These are phyloP conservation scores for Grus americana DNA, from an alignment of 2,113 vertebrate genomes.

Conservation along the genomic window DNA sequence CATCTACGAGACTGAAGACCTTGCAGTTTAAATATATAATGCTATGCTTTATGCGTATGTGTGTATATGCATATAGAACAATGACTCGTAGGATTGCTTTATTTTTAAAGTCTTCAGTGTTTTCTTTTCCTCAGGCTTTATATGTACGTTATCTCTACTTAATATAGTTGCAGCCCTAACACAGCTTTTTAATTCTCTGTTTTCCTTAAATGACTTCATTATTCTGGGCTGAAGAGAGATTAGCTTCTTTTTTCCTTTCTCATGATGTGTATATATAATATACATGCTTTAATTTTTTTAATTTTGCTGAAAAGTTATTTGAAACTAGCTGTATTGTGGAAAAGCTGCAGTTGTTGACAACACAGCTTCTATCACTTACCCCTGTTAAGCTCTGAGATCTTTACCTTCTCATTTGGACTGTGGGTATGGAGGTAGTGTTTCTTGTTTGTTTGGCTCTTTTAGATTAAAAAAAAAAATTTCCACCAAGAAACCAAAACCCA, in stretches of 20 bases:
- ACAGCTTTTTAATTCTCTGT: neutral
- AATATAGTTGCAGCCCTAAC: neutral
- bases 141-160: neutral
- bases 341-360: neutral
- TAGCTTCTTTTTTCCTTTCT: neutral
- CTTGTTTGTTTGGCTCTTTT: neutral
- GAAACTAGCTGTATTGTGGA: neutral
- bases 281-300: neutral
- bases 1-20: neutral
- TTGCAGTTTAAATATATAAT: neutral
- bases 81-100: neutral
- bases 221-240: neutral
- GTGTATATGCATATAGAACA: neutral
- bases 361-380: neutral
- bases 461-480: neutral
- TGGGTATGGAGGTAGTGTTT: neutral
- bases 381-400: neutral
- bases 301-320: neutral
- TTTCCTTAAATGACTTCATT: neutral
- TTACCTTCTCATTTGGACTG: neutral
- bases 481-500: neutral
- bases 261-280: accelerated
- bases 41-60: neutral
- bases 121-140: neutral
- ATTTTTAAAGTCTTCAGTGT: neutral